Percentiles rank a stretch among this genome's conserved stretches.
Evolutionary conservation across 2,797 vertebrate species (phyloP).

Genomic region (Knipowitschia caucasica): DNA sequence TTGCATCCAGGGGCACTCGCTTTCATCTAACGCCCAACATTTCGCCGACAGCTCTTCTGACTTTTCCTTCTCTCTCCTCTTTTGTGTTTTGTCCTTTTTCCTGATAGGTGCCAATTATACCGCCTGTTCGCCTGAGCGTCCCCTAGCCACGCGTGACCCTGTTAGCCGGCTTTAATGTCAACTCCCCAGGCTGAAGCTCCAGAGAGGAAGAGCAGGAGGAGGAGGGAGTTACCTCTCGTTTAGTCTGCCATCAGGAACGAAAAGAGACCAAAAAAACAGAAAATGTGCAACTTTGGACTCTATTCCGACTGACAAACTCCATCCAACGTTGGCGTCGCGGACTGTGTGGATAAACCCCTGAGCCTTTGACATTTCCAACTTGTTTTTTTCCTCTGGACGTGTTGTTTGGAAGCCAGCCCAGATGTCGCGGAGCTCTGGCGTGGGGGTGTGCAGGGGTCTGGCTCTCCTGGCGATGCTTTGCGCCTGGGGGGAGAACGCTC

Average conservation of each 20-base stretch:
- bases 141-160: constrained; percentile 62
- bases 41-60: constrained; percentile 65
- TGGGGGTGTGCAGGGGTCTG: constrained; percentile 61
- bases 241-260: constrained; percentile 67
- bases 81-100: constrained; percentile 45
- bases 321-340: constrained; percentile 43
- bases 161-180: constrained; percentile 72
- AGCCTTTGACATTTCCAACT: constrained; percentile 66
- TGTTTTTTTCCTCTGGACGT: constrained; percentile 32
- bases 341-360: constrained; percentile 62
- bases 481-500: constrained; percentile 79
- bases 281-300: constrained; percentile 46
- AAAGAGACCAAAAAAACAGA: constrained; percentile 3
- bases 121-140: constrained; percentile 69
- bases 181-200: constrained; percentile 48
- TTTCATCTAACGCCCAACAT: constrained; percentile 48
- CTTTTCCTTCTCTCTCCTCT: constrained; percentile 60
- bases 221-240: constrained; percentile 77
- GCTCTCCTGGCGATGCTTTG: constrained; percentile 82
- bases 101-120: constrained; percentile 76
- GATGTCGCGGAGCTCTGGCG: constrained; percentile 83
- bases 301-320: constrained; percentile 33
- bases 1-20: constrained; percentile 59
- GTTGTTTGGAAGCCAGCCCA: constrained; percentile 54
- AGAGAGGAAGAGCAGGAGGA: constrained; percentile 62